These are phyloP conservation scores for Brienomyrus longianalis DNA, from an alignment of 2,113 vertebrate species.

Conservation along the genomic window DNA sequence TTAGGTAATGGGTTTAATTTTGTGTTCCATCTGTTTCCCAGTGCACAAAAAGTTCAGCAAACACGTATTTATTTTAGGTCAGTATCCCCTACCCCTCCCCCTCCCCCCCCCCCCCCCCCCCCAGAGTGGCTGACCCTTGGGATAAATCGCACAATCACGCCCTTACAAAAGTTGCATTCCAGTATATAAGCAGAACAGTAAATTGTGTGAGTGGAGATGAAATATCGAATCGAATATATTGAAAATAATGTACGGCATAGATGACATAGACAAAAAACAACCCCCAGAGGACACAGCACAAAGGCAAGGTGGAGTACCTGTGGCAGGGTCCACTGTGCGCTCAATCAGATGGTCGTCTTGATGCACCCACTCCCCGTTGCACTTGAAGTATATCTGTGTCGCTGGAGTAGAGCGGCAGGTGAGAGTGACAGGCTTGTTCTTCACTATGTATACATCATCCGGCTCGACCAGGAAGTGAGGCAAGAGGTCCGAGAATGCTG, in stretches of 20 bases:
- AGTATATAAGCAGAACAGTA: neutral
- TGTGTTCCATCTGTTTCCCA: neutral
- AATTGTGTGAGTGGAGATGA: neutral
- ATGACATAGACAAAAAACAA: neutral
- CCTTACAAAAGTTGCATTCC: neutral
- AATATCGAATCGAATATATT: neutral
- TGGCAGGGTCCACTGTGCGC: slow-evolving; percentile 71
- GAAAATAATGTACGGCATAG: neutral
- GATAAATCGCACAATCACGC: neutral
- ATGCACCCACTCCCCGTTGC: slow-evolving; percentile 97
- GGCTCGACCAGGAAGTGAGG: slow-evolving; percentile 94
- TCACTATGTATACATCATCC: slow-evolving; percentile 87
- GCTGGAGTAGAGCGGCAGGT: slow-evolving; percentile 86
- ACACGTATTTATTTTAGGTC: neutral
- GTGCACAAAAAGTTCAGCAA: neutral
- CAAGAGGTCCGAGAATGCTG: slow-evolving; percentile 74
- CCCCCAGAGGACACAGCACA: neutral
- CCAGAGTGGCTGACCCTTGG: neutral
- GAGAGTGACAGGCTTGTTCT: slow-evolving; percentile 93
- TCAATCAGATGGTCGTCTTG: slow-evolving; percentile 87
- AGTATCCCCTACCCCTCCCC: neutral
- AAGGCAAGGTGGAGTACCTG: slow-evolving; percentile 56
- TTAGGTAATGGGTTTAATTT: neutral
- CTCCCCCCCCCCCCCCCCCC: neutral
- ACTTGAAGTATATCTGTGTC: slow-evolving; percentile 99